phyloP scores from a whole-genome alignment of 1,140 invertebrate species.

The Hylaeus volcanicus region DNA sequence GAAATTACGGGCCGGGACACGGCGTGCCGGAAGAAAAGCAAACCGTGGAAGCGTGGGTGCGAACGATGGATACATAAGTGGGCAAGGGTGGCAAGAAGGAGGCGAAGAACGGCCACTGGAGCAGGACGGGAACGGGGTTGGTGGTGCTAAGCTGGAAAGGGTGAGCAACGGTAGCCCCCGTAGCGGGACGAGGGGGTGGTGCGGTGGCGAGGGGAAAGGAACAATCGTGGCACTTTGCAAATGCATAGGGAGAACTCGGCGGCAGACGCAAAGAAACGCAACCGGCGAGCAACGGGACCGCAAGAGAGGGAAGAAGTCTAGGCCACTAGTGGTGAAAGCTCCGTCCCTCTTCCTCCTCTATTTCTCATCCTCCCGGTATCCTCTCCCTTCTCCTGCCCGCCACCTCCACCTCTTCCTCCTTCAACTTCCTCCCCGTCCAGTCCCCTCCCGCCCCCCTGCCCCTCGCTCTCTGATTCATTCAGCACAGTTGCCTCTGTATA shows the following conservation, averaged over 20 bases:
- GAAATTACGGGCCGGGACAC: slow-evolving; percentile 28
- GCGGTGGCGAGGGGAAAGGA: slow-evolving; percentile 7
- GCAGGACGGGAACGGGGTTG: neutral
- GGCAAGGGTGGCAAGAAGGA: slow-evolving; percentile 11
- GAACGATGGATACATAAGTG: slow-evolving; percentile 42
- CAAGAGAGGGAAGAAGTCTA: slow-evolving; percentile 61
- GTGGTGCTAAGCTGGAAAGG: neutral
- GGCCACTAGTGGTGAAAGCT: slow-evolving; percentile 63
- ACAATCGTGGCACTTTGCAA: slow-evolving; percentile 60
- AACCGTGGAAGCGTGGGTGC: slow-evolving; percentile 27
- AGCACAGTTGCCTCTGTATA: slow-evolving; percentile 64
- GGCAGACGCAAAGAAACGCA: slow-evolving; percentile 58
- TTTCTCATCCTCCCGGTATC: slow-evolving; percentile 42
- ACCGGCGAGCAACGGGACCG: slow-evolving; percentile 35
- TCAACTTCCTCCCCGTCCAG: slow-evolving; percentile 4
- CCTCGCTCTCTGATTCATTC: slow-evolving; percentile 63
- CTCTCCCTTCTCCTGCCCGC: slow-evolving; percentile 29
- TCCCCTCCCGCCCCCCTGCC: neutral
- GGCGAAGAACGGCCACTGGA: neutral
- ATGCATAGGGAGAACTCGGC: slow-evolving; percentile 48
- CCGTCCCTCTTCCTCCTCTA: slow-evolving; percentile 41
- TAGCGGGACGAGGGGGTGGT: neutral
- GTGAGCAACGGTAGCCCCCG: neutral
- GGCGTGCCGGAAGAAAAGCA: slow-evolving; percentile 30
- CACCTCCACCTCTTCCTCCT: slow-evolving; percentile 22